Percentiles rank a stretch among this genome's conserved stretches.
These are phyloP conservation scores for Drosophila ficusphila DNA, from an alignment of 1,140 invertebrate genomes.

Conservation along the genomic window DNA sequence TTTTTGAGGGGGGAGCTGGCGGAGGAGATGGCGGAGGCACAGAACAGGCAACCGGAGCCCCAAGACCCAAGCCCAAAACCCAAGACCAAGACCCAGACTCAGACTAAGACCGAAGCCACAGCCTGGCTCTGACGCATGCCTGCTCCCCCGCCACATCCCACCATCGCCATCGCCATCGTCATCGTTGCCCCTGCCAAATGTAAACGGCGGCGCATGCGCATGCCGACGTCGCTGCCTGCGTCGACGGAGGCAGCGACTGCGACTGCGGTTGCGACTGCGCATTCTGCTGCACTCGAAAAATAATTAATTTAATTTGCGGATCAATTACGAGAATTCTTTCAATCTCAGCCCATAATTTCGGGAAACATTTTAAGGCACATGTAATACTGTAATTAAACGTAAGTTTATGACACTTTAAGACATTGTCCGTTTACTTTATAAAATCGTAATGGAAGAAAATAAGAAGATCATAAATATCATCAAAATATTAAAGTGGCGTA, in stretches of 20 bases:
- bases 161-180: neutral
- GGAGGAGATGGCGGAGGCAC: conserved; percentile 2
- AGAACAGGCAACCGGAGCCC: conserved; percentile 16
- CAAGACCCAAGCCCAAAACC: conserved; percentile 14
- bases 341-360: neutral
- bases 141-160: conserved; percentile 25
- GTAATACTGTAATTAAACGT: neutral
- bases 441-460: too few relatives aligned
- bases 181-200: conserved; percentile 57
- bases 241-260: conserved; percentile 14
- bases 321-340: neutral
- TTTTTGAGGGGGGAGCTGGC: neutral
- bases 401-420: neutral
- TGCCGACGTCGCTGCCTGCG: conserved; percentile 58
- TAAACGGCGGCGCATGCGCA: conserved; percentile 75
- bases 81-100: conserved; percentile 5
- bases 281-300: conserved; percentile 39
- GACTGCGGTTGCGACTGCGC: too few relatives aligned
- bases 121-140: conserved; percentile 62
- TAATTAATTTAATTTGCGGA: neutral
- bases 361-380: neutral
- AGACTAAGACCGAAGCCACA: conserved; percentile 27
- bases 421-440: too few relatives aligned
- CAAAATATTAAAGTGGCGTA: too few relatives aligned
- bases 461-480: too few relatives aligned